phyloP scores from a whole-genome alignment of 1,140 invertebrate genomes.

The Lordiphosa collinella region DNA sequence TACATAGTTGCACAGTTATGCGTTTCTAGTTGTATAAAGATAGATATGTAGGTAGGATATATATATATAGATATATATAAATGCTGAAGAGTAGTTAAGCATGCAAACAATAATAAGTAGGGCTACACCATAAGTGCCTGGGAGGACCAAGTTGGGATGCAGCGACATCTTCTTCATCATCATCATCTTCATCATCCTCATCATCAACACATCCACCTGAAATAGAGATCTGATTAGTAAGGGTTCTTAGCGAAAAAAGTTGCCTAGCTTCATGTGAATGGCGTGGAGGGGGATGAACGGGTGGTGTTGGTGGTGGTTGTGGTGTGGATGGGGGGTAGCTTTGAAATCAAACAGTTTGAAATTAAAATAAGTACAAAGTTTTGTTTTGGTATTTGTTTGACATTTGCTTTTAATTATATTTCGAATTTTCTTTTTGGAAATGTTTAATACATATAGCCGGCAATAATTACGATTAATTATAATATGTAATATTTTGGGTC shows the following conservation, averaged over 20 bases:
- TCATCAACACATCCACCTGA: constrained; percentile 70
- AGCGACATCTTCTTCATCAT: constrained; percentile 41
- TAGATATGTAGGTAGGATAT: constrained; percentile 35
- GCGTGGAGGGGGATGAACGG: background rate
- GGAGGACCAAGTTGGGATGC: constrained; percentile 39
- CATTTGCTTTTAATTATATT: constrained; percentile 78
- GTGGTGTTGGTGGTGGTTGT: background rate
- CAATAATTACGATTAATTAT: constrained; percentile 66
- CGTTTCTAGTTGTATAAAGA: constrained; percentile 20
- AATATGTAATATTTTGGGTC: constrained; percentile 38
- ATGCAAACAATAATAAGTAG: constrained; percentile 74
- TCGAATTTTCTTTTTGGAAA: constrained; percentile 43
- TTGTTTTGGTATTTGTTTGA: constrained; percentile 65
- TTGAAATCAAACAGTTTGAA: constrained; percentile 8
- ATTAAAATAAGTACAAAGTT: constrained; percentile 68
- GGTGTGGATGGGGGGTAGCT: too few species aligned
- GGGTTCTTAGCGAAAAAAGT: constrained; percentile 38
- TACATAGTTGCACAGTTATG: constrained; percentile 41
- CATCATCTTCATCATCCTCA: too few species aligned
- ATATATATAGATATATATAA: constrained; percentile 15
- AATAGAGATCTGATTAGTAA: constrained; percentile 77
- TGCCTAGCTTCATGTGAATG: constrained; percentile 7
- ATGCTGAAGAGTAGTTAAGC: constrained; percentile 52
- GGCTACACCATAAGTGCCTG: constrained; percentile 59
- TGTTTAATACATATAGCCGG: constrained; percentile 69